Conservation (phyloP, 1,140 invertebrate species). For the Drosophila cardini region DNA sequence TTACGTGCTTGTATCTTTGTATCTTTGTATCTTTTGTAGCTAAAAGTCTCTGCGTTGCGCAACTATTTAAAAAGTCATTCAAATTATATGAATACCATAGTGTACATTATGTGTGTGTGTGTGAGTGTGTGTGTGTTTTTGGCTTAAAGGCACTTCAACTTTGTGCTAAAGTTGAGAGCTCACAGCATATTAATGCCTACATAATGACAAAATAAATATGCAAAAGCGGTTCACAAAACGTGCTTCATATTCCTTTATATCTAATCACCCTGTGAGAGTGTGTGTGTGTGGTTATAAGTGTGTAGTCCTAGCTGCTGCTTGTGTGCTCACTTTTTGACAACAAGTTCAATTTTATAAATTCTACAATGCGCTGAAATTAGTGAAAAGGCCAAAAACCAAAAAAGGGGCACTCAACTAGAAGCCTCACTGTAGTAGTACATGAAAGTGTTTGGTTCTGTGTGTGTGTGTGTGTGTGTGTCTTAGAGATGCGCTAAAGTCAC, state of each 20-base stretch:
- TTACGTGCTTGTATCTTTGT: conserved; percentile 51
- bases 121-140: conserved; percentile 22
- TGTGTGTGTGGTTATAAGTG: conserved; percentile 11
- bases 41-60: conserved; percentile 19
- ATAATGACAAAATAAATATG: conserved; percentile 85
- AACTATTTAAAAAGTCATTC: conserved; percentile 85
- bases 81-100: conserved; percentile 80
- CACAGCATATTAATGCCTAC: conserved; percentile 80
- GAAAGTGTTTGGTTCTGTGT: conserved; percentile 18
- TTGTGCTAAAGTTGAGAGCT: conserved; percentile 24
- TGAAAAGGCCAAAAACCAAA: conserved; percentile 55
- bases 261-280: conserved; percentile 52
- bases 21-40: conserved; percentile 36
- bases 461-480: background rate
- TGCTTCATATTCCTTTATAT: conserved; percentile 75
- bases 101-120: conserved; percentile 29
- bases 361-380: conserved; percentile 65
- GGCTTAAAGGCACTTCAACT: conserved; percentile 48
- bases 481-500: conserved; percentile 9
- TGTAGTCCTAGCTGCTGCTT: background rate
- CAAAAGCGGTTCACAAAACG: conserved; percentile 83
- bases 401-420: conserved; percentile 55
- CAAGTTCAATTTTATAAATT: conserved; percentile 64
- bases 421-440: conserved; percentile 25
- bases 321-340: conserved; percentile 40